A percentile compares a stretch with the other conserved stretches of the same genome.
Evolutionary conservation across 2,888 invertebrate species (phyloP).

Genomic region (Fragum whitleyi): DNA sequence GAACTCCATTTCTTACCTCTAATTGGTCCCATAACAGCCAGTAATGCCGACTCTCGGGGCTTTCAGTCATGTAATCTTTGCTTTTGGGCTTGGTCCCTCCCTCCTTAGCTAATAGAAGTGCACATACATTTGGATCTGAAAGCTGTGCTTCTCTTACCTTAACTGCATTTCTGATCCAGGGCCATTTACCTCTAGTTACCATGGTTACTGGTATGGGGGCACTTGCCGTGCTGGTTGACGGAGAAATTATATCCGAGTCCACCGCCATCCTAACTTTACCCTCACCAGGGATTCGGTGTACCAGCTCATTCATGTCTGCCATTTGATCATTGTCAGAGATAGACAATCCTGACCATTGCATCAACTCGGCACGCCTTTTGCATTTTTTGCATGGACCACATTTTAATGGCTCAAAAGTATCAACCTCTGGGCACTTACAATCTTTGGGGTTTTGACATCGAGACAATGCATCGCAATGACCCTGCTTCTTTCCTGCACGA

Average conservation of each 20-base stretch:
- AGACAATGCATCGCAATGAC: constrained; percentile 58
- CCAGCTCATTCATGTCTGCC: not conserved
- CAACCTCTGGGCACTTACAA: constrained; percentile 36
- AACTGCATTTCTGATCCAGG: not conserved
- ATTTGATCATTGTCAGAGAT: not conserved
- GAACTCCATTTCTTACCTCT: constrained; percentile 13
- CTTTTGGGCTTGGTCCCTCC: not conserved
- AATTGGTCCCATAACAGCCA: constrained; percentile 26
- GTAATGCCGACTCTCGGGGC: constrained; percentile 33
- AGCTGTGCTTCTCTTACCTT: constrained; percentile 7
- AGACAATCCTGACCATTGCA: constrained; percentile 10
- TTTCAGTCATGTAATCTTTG: not conserved
- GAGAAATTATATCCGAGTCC: not conserved
- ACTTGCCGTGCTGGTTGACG: not conserved
- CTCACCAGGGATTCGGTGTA: not conserved
- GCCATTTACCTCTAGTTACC: constrained; percentile 7
- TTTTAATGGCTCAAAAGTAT: not conserved
- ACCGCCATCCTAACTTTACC: not conserved
- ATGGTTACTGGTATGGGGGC: constrained; percentile 15
- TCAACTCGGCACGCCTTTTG: not conserved
- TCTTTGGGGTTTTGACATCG: constrained; percentile 47
- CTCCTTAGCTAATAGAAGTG: constrained; percentile 9
- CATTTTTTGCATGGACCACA: constrained; percentile 9
- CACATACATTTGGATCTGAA: constrained; percentile 16
- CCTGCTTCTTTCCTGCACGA: constrained; percentile 54